Percentiles rank a stretch among this genome's conserved stretches.
These are phyloP conservation scores for Scaptomyza hsui DNA, from an alignment of 1,140 invertebrate species.

Conservation along the genomic window DNA sequence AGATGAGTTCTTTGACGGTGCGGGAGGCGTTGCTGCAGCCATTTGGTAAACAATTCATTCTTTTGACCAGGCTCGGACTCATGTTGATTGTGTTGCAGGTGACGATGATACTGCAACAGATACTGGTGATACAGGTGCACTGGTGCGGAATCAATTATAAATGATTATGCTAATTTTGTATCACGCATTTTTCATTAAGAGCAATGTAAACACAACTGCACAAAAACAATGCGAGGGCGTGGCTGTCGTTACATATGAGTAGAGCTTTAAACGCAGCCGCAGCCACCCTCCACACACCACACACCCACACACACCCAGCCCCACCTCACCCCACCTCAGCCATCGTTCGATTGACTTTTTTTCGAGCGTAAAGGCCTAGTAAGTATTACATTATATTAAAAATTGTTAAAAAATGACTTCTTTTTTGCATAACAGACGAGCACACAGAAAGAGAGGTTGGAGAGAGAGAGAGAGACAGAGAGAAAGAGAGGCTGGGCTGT, in stretches of 20 bases:
- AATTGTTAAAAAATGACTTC: constrained; percentile 58
- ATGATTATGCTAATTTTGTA: constrained; percentile 72
- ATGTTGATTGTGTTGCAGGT: constrained; percentile 22
- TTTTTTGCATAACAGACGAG: constrained; percentile 33
- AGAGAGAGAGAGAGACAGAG: background rate
- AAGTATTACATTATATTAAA: constrained; percentile 73
- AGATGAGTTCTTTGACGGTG: too few relatives aligned
- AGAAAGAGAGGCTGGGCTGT: constrained; percentile 10
- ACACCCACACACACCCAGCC: too few relatives aligned
- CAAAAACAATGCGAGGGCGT: constrained; percentile 35
- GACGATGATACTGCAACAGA: constrained; percentile 23
- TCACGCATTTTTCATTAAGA: constrained; percentile 67
- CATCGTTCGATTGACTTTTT: constrained; percentile 7
- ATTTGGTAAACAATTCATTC: background rate
- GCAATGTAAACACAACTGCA: constrained; percentile 56
- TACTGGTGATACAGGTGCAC: constrained; percentile 25
- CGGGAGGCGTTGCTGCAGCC: too few relatives aligned
- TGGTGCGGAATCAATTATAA: constrained; percentile 65
- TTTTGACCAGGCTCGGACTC: background rate
- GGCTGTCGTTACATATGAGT: constrained; percentile 41
- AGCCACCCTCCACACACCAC: background rate
- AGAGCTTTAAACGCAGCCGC: constrained; percentile 27
- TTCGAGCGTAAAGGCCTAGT: constrained; percentile 33
- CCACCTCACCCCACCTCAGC: background rate
- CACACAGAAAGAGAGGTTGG: background rate